These are phyloP conservation scores for Pipra filicauda DNA, from an alignment of 2,113 vertebrate genomes.

Conservation along the genomic window DNA sequence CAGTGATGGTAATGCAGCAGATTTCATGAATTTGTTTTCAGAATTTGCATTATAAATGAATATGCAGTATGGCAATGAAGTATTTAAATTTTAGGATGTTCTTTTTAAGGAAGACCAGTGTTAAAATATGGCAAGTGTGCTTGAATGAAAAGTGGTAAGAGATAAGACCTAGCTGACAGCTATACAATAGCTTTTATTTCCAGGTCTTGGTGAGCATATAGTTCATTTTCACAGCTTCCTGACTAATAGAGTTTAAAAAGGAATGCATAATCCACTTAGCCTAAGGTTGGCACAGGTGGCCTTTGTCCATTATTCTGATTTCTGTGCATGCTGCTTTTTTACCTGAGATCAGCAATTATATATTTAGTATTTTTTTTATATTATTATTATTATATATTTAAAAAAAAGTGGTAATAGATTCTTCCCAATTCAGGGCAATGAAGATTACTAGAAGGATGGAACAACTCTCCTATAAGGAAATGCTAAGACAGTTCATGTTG, in stretches of 20 bases:
- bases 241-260: background rate
- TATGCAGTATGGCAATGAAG: background rate
- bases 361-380: background rate
- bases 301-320: background rate
- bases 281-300: background rate
- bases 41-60: background rate
- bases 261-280: background rate
- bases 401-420: background rate
- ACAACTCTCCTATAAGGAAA: background rate
- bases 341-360: background rate
- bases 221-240: background rate
- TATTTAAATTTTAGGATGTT: background rate
- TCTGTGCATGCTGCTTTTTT: background rate
- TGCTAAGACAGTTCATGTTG: background rate
- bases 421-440: background rate
- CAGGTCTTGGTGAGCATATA: background rate
- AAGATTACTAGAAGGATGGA: background rate
- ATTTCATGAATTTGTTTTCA: background rate
- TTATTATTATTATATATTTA: background rate
- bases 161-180: background rate
- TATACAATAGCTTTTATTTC: background rate
- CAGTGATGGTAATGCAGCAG: background rate
- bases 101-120: background rate
- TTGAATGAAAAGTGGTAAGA: background rate
- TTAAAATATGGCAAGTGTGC: background rate